Evolutionary conservation across 2,113 vertebrate species (phyloP).

Genomic region (Dermatemys mawii): DNA sequence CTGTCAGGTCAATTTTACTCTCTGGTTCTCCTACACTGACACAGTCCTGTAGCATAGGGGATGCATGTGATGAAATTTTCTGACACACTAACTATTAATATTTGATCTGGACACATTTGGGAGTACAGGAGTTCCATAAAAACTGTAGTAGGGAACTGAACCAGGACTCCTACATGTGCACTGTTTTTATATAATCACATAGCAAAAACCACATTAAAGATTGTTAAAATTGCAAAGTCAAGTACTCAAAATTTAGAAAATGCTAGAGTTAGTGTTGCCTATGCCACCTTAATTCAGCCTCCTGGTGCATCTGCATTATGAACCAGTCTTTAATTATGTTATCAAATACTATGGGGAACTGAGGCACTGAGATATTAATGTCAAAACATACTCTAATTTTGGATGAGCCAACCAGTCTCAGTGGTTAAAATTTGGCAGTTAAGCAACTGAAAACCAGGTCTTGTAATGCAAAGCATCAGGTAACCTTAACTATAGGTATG

Average conservation of each 20-base stretch:
- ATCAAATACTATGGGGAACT: background rate
- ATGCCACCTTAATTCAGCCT: background rate
- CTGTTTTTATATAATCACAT: background rate
- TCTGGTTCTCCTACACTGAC: background rate
- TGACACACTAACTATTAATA: background rate
- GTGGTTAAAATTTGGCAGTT: background rate
- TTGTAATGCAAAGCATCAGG: background rate
- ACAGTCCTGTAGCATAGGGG: background rate
- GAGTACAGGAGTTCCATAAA: background rate
- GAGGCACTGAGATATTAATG: background rate
- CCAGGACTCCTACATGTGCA: background rate
- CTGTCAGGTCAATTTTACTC: background rate
- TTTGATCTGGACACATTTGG: background rate
- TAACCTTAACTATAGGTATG: background rate
- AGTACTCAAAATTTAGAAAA: background rate
- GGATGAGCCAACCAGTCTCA: background rate
- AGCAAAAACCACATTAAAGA: background rate
- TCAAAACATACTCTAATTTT: background rate
- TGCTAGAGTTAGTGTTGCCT: background rate
- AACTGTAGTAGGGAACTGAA: background rate
- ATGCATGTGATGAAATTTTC: background rate
- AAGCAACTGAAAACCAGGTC: background rate
- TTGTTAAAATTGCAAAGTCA: background rate
- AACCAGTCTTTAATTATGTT: background rate
- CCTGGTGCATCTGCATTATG: background rate